phyloP scores from a whole-genome alignment of 2,113 vertebrate genomes.

The Centrocercus urophasianus region DNA sequence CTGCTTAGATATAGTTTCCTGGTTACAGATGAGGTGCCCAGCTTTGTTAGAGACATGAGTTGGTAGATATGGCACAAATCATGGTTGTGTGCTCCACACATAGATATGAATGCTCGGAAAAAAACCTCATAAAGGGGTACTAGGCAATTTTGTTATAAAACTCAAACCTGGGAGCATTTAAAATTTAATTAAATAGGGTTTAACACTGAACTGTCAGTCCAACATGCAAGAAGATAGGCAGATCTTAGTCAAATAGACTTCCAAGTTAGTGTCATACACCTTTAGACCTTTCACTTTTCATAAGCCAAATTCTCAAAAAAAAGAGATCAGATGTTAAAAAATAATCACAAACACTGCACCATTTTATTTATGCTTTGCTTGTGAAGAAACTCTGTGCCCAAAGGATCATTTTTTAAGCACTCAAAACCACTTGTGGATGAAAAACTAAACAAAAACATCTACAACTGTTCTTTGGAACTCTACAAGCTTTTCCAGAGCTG shows the following conservation, averaged over 20 bases:
- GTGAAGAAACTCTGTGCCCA: background rate
- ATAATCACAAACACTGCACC: background rate
- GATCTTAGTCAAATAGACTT: background rate
- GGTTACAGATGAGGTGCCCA: background rate
- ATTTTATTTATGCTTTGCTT: background rate
- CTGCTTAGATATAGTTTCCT: background rate
- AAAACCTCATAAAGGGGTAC: background rate
- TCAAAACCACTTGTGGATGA: background rate
- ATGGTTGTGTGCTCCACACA: background rate
- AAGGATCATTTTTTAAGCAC: background rate
- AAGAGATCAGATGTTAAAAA: background rate
- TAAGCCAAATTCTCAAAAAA: background rate
- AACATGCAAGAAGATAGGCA: background rate
- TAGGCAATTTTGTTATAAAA: background rate
- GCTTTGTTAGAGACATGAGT: background rate
- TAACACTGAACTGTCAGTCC: background rate
- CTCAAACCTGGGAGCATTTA: background rate
- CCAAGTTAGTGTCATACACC: background rate
- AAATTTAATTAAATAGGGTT: background rate
- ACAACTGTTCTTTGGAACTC: background rate
- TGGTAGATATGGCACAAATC: background rate
- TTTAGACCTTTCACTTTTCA: background rate
- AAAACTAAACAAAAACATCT: background rate
- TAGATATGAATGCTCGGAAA: background rate
- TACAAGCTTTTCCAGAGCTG: background rate